Percentiles rank a stretch among this genome's conserved stretches.
These are phyloP conservation scores for Macrophya annulata DNA, from an alignment of 2,888 invertebrate genomes.

Conservation along the genomic window DNA sequence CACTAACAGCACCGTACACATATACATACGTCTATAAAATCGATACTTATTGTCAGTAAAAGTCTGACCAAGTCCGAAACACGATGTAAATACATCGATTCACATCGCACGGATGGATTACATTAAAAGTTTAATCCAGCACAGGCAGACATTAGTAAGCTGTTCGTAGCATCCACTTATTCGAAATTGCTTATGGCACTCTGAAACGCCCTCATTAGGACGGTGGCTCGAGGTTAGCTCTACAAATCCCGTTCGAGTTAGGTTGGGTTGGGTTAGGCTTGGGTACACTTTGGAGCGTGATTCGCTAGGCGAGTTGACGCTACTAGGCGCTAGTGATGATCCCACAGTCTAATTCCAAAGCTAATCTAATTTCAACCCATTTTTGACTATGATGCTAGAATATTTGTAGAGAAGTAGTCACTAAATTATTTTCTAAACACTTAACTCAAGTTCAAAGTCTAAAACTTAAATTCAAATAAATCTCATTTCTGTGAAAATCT, in stretches of 20 bases:
- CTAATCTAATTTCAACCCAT: slow-evolving; percentile 3
- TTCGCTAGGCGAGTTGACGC: slow-evolving; percentile 49
- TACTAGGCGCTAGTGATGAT: slow-evolving; percentile 44
- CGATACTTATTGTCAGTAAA: not conserved
- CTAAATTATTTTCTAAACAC: not conserved
- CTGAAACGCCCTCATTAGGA: slow-evolving; percentile 53
- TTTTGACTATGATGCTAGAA: not conserved
- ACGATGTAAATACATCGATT: not conserved
- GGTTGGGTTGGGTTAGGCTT: slow-evolving; percentile 43
- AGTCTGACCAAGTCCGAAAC: slow-evolving; percentile 7
- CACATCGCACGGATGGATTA: slow-evolving; percentile 36
- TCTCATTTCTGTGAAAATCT: not conserved
- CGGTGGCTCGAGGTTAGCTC: slow-evolving; percentile 49
- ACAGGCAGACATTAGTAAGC: slow-evolving; percentile 47
- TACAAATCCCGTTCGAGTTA: slow-evolving; percentile 47
- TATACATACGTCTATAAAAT: not conserved
- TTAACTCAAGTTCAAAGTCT: no score
- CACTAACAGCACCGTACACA: not conserved
- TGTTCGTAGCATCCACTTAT: slow-evolving; percentile 52
- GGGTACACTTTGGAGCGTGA: slow-evolving; percentile 44
- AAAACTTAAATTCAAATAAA: not conserved
- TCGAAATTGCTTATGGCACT: slow-evolving; percentile 53
- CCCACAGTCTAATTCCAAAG: slow-evolving; percentile 33
- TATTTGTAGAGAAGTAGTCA: not conserved
- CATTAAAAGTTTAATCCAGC: slow-evolving; percentile 47